Evolutionary conservation across 2,113 vertebrate genomes (phyloP).

Genomic region (Halcyon malimbica): DNA sequence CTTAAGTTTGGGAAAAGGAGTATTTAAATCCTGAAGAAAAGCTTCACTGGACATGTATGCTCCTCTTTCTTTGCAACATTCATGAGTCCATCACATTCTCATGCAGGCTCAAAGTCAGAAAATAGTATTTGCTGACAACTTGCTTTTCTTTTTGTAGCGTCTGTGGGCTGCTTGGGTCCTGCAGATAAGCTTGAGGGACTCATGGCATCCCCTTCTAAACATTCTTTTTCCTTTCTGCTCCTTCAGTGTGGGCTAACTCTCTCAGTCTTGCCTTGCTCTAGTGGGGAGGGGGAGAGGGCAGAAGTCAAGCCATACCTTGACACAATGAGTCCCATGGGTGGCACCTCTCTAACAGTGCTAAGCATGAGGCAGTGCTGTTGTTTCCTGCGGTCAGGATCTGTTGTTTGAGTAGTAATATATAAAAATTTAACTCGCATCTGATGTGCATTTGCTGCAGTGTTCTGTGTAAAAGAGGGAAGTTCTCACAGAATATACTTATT

Average conservation of each 20-base stretch:
- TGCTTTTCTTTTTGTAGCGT: background rate
- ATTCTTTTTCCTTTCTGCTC: background rate
- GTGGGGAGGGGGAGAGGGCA: background rate
- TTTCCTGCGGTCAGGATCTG: background rate
- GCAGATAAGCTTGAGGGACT: background rate
- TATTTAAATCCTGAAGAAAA: slow-evolving; percentile 64
- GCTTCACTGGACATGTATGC: slow-evolving; percentile 9
- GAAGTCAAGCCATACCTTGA: rapidly evolving
- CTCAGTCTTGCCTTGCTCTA: background rate
- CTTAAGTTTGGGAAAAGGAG: slow-evolving; percentile 55
- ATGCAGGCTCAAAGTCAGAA: slow-evolving; percentile 44
- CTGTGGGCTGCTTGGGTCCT: background rate
- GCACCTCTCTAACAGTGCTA: background rate
- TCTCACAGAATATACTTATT: background rate
- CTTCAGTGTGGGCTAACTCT: background rate
- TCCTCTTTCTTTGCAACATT: background rate
- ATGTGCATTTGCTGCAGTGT: background rate
- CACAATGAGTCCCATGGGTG: rapidly evolving
- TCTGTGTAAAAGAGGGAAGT: background rate
- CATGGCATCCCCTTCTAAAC: background rate
- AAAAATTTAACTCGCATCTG: background rate
- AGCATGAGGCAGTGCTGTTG: rapidly evolving
- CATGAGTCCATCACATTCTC: background rate
- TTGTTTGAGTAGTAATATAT: background rate
- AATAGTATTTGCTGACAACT: background rate